Conservation (phyloP, 2,797 vertebrate species). For the Lacerta agilis region DNA sequence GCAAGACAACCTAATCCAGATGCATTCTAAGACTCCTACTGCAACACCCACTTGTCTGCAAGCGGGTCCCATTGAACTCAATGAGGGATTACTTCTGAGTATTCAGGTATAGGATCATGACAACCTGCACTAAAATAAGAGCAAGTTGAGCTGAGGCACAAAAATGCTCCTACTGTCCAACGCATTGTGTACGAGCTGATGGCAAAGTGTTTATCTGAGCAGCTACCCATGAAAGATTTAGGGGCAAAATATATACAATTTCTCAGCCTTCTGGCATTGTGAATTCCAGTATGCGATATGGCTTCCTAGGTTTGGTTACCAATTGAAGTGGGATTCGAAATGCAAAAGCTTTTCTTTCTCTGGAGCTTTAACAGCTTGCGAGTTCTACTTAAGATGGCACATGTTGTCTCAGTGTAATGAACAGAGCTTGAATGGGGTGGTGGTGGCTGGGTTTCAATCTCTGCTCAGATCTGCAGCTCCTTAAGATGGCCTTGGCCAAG, state of each 20-base stretch:
- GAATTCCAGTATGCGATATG: background rate
- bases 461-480: background rate
- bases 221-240: background rate
- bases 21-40: background rate
- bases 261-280: background rate
- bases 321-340: background rate
- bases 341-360: accelerated
- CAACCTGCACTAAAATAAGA: background rate
- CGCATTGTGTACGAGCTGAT: conserved; percentile 16
- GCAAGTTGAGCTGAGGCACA: background rate
- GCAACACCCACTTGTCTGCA: background rate
- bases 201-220: background rate
- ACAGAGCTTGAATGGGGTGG: background rate
- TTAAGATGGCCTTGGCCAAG: background rate
- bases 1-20: background rate
- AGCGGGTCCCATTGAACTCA: background rate
- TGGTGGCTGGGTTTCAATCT: background rate
- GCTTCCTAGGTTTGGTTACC: background rate
- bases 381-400: conserved; percentile 14
- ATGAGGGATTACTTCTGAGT: background rate
- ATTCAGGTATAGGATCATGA: background rate
- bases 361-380: background rate
- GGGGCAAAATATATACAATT: conserved; percentile 1
- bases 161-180: background rate
- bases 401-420: background rate